phyloP scores from a whole-genome alignment of 1,140 invertebrate species.

The Ladona fulva region DNA sequence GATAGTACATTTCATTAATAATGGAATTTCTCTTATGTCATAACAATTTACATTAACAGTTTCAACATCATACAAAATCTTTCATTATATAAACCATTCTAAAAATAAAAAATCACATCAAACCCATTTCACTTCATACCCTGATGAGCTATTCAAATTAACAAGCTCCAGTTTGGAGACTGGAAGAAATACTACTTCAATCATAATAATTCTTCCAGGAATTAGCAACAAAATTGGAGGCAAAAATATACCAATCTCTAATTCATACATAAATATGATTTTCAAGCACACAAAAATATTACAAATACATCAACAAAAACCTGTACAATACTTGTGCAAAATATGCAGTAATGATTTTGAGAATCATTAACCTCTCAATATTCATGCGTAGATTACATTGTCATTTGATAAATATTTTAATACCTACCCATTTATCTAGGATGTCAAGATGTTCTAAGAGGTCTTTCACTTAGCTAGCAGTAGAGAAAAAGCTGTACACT shows the following conservation, averaged over 20 bases:
- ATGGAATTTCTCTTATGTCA: neutral
- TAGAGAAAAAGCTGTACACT: neutral
- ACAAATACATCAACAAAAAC: neutral
- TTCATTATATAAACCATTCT: constrained; percentile 7
- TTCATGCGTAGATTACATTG: too few species aligned
- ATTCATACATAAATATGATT: neutral
- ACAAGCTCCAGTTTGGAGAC: neutral
- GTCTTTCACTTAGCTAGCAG: neutral
- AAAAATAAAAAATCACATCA: constrained; percentile 5
- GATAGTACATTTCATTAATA: neutral
- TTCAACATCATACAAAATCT: neutral
- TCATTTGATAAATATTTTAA: too few species aligned
- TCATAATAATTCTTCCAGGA: too few species aligned
- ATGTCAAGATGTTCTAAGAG: neutral
- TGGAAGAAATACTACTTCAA: neutral
- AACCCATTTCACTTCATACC: neutral
- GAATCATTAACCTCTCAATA: too few species aligned
- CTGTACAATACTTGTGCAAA: neutral
- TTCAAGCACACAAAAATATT: neutral
- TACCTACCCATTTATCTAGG: neutral
- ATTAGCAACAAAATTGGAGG: neutral
- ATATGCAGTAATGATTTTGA: neutral
- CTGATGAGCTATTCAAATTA: neutral
- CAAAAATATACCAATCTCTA: neutral
- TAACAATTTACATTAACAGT: neutral